These are phyloP conservation scores for Drosophila dunni DNA, from an alignment of 1,140 invertebrate species.

Conservation along the genomic window DNA sequence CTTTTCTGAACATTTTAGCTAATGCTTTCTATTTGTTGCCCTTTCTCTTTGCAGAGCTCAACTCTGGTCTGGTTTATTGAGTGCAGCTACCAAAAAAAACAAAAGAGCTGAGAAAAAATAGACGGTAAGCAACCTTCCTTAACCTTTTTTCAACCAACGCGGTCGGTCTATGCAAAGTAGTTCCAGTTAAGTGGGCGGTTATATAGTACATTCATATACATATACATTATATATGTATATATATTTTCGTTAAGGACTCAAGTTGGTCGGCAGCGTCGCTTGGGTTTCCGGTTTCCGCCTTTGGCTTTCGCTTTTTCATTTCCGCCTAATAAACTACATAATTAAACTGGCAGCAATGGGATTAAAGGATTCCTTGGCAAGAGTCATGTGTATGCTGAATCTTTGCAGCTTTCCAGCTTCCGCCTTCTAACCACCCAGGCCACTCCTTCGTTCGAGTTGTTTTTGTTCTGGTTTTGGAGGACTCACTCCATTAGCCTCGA, in stretches of 20 bases:
- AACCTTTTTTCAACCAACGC: conserved; percentile 51
- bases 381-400: conserved; percentile 40
- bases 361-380: conserved; percentile 75
- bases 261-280: conserved; percentile 49
- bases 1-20: conserved; percentile 8
- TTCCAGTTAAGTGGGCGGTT: conserved; percentile 55
- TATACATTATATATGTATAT: conserved; percentile 37
- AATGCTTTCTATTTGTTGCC: conserved; percentile 27
- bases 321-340: conserved; percentile 84
- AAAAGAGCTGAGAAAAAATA: conserved; percentile 42
- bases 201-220: conserved; percentile 10
- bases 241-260: conserved; percentile 20
- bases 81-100: conserved; percentile 49
- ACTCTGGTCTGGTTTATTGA: conserved; percentile 68
- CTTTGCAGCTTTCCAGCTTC: conserved; percentile 36
- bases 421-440: neutral
- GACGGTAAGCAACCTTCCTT: conserved; percentile 51
- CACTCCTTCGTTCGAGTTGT: conserved; percentile 20
- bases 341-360: conserved; percentile 83
- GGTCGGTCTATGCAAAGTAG: conserved; percentile 68
- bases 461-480: conserved; percentile 30
- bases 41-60: conserved; percentile 48
- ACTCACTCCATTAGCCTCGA: conserved; percentile 52
- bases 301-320: conserved; percentile 83
- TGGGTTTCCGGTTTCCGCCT: conserved; percentile 78